Evolutionary conservation across 2,797 vertebrate genomes (phyloP).

Genomic region (Aotus griseimembra): DNA sequence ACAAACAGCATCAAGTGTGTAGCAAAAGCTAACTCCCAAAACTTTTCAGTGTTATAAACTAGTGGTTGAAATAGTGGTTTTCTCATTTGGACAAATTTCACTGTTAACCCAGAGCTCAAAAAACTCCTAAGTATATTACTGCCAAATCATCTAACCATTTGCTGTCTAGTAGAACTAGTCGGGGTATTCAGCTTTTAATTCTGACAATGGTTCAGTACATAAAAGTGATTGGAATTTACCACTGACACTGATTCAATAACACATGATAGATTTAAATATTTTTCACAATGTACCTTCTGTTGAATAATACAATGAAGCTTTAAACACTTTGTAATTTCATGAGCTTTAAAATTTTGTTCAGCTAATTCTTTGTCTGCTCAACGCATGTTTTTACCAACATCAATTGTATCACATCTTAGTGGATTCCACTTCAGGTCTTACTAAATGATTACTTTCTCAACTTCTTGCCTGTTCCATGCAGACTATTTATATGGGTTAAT

Average conservation of each 20-base stretch:
- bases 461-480: background rate
- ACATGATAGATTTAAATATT: background rate
- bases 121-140: background rate
- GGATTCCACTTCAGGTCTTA: background rate
- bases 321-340: background rate
- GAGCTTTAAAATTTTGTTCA: background rate
- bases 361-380: background rate
- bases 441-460: background rate
- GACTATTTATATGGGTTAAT: background rate
- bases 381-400: background rate
- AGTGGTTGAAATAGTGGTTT: background rate
- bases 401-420: constrained; percentile 1
- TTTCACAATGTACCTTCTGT: background rate
- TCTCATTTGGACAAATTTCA: background rate
- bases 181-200: background rate
- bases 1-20: background rate
- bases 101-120: background rate
- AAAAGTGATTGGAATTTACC: background rate
- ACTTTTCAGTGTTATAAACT: background rate
- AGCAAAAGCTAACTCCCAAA: background rate
- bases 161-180: background rate
- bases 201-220: background rate
- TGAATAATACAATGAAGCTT: background rate
- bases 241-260: background rate
- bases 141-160: background rate